Evolutionary conservation across 2,113 vertebrate species (phyloP).

Genomic region (Prunella fulvescens): DNA sequence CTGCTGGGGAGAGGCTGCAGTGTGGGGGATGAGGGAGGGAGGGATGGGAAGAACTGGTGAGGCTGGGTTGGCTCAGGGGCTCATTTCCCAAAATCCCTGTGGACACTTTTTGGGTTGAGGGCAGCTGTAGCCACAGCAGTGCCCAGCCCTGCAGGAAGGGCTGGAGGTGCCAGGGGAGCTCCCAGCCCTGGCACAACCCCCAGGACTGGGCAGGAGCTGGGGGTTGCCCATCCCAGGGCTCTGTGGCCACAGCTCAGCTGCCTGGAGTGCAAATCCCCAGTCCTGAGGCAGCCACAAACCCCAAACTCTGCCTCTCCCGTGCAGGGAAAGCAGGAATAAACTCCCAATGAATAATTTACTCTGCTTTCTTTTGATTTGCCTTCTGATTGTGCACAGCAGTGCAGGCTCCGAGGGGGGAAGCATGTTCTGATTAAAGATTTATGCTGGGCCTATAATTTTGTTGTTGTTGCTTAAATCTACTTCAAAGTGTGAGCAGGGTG

Average conservation of each 20-base stretch:
- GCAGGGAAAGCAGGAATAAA: neutral
- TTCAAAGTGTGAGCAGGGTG: neutral
- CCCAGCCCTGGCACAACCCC: rapidly evolving
- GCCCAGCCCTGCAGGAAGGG: rapidly evolving
- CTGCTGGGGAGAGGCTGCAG: neutral
- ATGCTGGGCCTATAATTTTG: neutral
- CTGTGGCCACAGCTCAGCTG: neutral
- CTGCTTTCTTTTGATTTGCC: neutral
- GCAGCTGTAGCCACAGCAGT: rapidly evolving
- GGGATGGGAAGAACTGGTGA: neutral
- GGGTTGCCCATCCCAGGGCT: rapidly evolving
- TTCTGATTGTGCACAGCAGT: neutral
- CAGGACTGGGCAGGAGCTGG: rapidly evolving
- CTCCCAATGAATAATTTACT: slow-evolving; percentile 27
- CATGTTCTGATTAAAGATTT: slow-evolving; percentile 31
- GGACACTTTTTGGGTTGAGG: rapidly evolving
- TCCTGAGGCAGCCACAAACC: neutral
- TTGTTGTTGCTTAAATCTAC: neutral
- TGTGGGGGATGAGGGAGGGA: rapidly evolving
- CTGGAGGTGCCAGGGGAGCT: neutral
- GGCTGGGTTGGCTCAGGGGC: rapidly evolving
- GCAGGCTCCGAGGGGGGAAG: neutral
- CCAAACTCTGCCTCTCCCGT: neutral
- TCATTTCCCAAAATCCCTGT: rapidly evolving
- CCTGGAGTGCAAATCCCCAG: neutral